Evolutionary conservation across 1,140 invertebrate genomes (phyloP).

Genomic region (Meloidogyne hapla): DNA sequence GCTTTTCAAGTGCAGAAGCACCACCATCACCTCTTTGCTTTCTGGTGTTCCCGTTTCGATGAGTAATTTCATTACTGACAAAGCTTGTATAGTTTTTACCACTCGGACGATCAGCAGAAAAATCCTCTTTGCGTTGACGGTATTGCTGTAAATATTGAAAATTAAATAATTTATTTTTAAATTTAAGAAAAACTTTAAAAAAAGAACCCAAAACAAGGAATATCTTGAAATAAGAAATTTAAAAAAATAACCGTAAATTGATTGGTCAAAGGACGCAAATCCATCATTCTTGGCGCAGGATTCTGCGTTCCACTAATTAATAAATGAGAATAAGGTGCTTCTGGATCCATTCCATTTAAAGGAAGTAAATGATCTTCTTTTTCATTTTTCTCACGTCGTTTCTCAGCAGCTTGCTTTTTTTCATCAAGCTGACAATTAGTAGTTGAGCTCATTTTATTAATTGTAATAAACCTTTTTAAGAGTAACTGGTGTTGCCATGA

Average conservation of each 20-base stretch:
- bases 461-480: slow-evolving; percentile 18
- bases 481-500: slow-evolving; percentile 25
- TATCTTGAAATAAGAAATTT: no score
- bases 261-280: slow-evolving; percentile 15
- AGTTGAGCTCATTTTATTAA: not conserved
- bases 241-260: slow-evolving; percentile 4
- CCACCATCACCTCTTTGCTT: slow-evolving; percentile 4
- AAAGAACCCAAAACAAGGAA: no score
- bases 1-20: slow-evolving; percentile 4
- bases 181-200: not conserved
- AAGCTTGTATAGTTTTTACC: slow-evolving; percentile 21
- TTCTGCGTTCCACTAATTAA: not conserved
- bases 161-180: no score
- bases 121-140: slow-evolving; percentile 22
- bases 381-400: slow-evolving; percentile 12
- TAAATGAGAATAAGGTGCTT: slow-evolving; percentile 19
- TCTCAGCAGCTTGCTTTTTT: slow-evolving; percentile 16
- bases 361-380: slow-evolving; percentile 15
- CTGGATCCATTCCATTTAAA: not conserved
- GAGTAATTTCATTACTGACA: slow-evolving; percentile 3
- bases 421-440: slow-evolving; percentile 19
- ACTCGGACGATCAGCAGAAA: slow-evolving; percentile 20
- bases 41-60: not conserved
- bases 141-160: no score
- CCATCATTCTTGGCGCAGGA: slow-evolving; percentile 10